These are phyloP conservation scores for Nylanderia fulva DNA, from an alignment of 1,140 invertebrate genomes.

Conservation along the genomic window DNA sequence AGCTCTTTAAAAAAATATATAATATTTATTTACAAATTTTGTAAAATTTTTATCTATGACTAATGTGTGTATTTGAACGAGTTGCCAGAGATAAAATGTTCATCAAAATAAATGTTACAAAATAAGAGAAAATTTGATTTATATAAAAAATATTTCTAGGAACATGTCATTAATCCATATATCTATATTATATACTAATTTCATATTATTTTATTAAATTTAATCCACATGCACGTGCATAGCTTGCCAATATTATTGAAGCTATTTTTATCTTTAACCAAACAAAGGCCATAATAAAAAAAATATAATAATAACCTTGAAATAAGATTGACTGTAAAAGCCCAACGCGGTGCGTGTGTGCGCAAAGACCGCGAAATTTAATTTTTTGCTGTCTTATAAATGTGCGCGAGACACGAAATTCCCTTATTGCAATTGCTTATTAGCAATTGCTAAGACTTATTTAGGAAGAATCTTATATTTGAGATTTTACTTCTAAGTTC, in stretches of 20 bases:
- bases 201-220: background rate
- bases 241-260: background rate
- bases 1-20: conserved; percentile 25
- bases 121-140: background rate
- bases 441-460: no score
- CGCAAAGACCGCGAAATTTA: no score
- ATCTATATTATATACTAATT: background rate
- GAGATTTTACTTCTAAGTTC: no score
- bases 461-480: no score
- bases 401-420: no score
- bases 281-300: no score
- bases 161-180: background rate
- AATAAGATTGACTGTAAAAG: no score
- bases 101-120: background rate
- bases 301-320: no score
- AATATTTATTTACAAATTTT: background rate
- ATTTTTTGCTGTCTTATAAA: no score
- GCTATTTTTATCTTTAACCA: conserved; percentile 63
- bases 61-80: background rate
- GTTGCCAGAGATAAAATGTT: background rate
- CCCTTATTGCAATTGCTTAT: no score
- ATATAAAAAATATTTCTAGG: background rate
- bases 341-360: no score
- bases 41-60: background rate
- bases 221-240: background rate